Conservation (phyloP, 64 coral and sea anemone genomes). For the Porites australiensis region DNA sequence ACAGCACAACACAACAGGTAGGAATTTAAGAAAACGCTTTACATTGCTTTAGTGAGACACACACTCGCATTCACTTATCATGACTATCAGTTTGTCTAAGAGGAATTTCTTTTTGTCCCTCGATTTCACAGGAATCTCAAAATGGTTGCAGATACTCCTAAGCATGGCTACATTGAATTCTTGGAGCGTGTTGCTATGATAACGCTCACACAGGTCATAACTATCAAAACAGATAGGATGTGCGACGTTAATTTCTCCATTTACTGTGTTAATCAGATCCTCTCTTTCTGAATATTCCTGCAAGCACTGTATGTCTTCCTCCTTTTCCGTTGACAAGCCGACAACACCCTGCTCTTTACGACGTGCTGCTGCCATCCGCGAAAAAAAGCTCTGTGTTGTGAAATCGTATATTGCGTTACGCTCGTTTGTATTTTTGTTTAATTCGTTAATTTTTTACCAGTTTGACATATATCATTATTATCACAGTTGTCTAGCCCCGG, state of each 20-base stretch:
- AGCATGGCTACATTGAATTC: slow-evolving; percentile 50
- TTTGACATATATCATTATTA: no score
- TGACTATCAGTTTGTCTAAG: slow-evolving; percentile 61
- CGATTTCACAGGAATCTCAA: slow-evolving; percentile 72
- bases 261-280: slow-evolving; percentile 59
- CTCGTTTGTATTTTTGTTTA: no score
- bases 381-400: slow-evolving; percentile 75
- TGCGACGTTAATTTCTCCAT: slow-evolving; percentile 61
- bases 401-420: no score
- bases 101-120: slow-evolving; percentile 70
- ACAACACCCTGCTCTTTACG: slow-evolving; percentile 32
- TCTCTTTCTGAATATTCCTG: slow-evolving; percentile 18
- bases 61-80: slow-evolving; percentile 67
- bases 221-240: slow-evolving; percentile 80
- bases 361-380: slow-evolving; percentile 49
- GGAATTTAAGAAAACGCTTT: background rate
- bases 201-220: slow-evolving; percentile 66
- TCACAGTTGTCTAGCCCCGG: no score
- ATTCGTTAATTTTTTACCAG: no score
- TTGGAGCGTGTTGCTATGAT: slow-evolving; percentile 63
- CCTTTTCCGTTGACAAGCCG: slow-evolving; percentile 36
- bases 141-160: slow-evolving; percentile 55
- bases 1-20: no score
- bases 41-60: background rate
- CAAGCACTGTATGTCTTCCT: slow-evolving; percentile 30